A percentile compares a stretch with the other conserved stretches of the same genome.
phyloP scores from a whole-genome alignment of 2,888 invertebrate species.

The Geophilus truncorum region DNA sequence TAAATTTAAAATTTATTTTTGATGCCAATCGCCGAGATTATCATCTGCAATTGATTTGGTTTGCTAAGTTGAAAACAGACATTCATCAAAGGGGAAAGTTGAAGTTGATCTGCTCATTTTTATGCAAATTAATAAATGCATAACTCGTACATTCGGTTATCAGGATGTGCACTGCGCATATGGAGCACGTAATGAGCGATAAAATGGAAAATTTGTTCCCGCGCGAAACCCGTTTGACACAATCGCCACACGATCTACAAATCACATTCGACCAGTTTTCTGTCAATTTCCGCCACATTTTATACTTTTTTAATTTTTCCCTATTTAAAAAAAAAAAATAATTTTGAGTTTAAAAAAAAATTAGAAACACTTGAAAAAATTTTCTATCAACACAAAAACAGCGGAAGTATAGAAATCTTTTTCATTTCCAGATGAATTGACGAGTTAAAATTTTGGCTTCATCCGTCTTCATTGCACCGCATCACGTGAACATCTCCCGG shows the following conservation, averaged over 20 bases:
- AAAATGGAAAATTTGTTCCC: conserved; percentile 15
- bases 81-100: neutral
- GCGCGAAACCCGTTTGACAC: neutral
- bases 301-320: neutral
- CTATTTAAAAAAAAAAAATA: neutral
- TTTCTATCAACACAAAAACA: neutral
- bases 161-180: conserved; percentile 3
- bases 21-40: neutral
- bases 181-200: conserved; percentile 20
- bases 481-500: neutral
- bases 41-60: neutral
- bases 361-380: neutral
- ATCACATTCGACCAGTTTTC: neutral
- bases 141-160: conserved; percentile 9
- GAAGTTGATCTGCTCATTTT: neutral
- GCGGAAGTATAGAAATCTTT: neutral
- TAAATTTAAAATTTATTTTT: neutral
- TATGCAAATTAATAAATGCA: conserved; percentile 2
- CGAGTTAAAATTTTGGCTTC: neutral
- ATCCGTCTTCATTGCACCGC: neutral
- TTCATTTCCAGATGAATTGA: neutral
- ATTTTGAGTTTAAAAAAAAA: neutral
- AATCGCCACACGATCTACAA: neutral
- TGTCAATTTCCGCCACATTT: neutral
- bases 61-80: conserved; percentile 1